Conservation (phyloP, 2,888 invertebrate genomes). For the Bellardia bayeri region DNA sequence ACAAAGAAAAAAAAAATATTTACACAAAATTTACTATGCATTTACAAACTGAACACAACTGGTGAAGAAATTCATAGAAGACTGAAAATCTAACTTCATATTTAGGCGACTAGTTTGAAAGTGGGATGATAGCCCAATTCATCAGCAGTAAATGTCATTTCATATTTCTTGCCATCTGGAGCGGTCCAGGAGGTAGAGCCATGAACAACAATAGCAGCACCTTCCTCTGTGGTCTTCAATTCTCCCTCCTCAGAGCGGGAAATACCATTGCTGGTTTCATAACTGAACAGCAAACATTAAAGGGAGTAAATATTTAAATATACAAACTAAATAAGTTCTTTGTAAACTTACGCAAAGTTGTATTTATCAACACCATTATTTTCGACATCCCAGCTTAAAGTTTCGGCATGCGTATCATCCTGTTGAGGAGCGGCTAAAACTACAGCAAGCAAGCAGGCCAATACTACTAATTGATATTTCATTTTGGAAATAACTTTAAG, state of each 20-base stretch:
- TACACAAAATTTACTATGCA: slow-evolving; percentile 3
- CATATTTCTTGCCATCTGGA: slow-evolving; percentile 85
- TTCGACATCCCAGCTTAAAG: slow-evolving; percentile 82
- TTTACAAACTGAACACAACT: neutral
- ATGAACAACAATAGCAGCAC: slow-evolving; percentile 86
- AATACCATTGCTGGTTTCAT: slow-evolving; percentile 85
- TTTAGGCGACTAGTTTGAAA: slow-evolving; percentile 79
- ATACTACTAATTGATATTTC: slow-evolving; percentile 77
- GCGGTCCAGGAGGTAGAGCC: slow-evolving; percentile 87
- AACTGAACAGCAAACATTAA: slow-evolving; percentile 77
- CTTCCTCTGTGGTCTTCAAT: slow-evolving; percentile 81
- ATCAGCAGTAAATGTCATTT: slow-evolving; percentile 85
- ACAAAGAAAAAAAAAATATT: neutral
- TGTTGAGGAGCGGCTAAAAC: slow-evolving; percentile 73
- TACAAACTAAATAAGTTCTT: neutral
- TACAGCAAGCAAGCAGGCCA: slow-evolving; percentile 71
- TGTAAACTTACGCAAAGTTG: slow-evolving; percentile 85
- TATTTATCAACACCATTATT: slow-evolving; percentile 87
- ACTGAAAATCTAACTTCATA: neutral
- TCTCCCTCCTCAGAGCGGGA: slow-evolving; percentile 83
- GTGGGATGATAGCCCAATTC: slow-evolving; percentile 86
- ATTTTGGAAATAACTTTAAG: slow-evolving; percentile 68
- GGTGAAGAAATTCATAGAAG: neutral
- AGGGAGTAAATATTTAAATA: neutral
- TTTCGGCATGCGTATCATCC: slow-evolving; percentile 78